Base-by-base conservation (phyloP, 1,140 invertebrate genomes). In the Goniozus legneri region DNA sequence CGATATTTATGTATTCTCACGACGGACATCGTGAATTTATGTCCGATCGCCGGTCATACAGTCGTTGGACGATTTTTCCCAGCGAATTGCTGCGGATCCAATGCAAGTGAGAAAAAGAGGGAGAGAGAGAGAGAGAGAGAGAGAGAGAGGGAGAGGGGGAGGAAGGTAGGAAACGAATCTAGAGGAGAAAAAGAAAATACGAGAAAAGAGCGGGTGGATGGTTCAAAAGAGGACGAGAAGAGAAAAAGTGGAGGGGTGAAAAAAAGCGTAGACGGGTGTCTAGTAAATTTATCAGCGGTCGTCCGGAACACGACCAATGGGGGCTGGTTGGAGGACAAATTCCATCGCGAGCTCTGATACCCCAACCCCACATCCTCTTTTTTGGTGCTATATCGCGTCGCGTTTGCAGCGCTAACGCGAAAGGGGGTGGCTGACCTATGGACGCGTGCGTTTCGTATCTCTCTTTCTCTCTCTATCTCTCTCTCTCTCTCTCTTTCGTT, bases 251-350 rank as follows among this genome's bases (percentile, higher is more conserved):
- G 36, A 38, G 19, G 30, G 15, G 18, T 4, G 31, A 16, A 20
- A 12, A 21, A 2, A 20, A 15, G 36, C 22, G 21, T 24, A 21
- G n/a, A 41, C 20, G 30, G 7, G 35, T 32, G 32, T 62, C 56
- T 55, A 67, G 60, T 68, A 68, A 68, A 68, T 68, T 68, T 68
- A 68, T 68, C 65, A 68, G 62, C 52, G 62, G 62, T 68, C 62
- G 65, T 68, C 58, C 55, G 62, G 57, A n/a, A n/a, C n/a, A n/a
- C n/a, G n/a, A n/a, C n/a, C n/a, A n/a, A 62, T 55, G 63, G 56
- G 65, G 61, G 60, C 62, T 52, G 44, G 55, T 34, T 47, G 4
- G 53, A 56, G 65, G 65, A 68, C 65, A 68, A 68, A 68, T 68
- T 68, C 58, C 62, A 62, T 62, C 51, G 63, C 65, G 63, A 64